Percentiles rank a stretch among this genome's conserved stretches.
Conservation (phyloP, 2,888 invertebrate species). For the Bhutanitis thaidina region DNA sequence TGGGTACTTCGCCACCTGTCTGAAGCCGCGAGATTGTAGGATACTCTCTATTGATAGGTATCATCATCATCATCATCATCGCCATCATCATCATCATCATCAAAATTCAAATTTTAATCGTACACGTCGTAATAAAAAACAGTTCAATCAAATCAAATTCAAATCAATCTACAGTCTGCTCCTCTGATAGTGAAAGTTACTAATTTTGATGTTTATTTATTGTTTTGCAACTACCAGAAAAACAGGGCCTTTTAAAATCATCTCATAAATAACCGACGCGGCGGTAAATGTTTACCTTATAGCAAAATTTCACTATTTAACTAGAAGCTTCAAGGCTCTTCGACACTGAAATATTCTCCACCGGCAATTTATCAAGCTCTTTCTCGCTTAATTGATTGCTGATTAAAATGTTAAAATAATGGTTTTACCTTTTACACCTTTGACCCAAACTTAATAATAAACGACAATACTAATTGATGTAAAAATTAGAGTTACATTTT, state of each 20-base stretch:
- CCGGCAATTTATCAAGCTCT: slow-evolving; percentile 62
- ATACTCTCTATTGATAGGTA: too few species aligned
- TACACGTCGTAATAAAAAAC: too few species aligned
- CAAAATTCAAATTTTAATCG: too few species aligned
- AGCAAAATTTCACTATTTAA: slow-evolving; percentile 54
- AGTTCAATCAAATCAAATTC: too few species aligned
- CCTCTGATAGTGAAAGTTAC: not conserved
- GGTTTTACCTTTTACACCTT: slow-evolving; percentile 25
- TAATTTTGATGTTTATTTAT: slow-evolving; percentile 6
- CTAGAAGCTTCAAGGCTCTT: slow-evolving; percentile 26
- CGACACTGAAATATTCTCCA: slow-evolving; percentile 54
- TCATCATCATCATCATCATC: too few species aligned
- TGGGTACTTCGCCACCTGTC: too few species aligned
- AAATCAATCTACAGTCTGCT: not conserved
- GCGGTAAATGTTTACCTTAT: slow-evolving; percentile 54
- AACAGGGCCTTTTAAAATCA: slow-evolving; percentile 38
- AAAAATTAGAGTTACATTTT: too few species aligned
- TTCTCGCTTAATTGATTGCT: slow-evolving; percentile 56
- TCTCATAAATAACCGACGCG: slow-evolving; percentile 48
- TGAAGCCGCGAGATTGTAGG: too few species aligned
- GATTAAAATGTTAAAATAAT: slow-evolving; percentile 64
- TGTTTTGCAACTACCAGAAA: slow-evolving; percentile 20
- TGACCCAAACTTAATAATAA: slow-evolving; percentile 2
- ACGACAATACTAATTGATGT: slow-evolving; percentile 12
- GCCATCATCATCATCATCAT: too few species aligned